Percentiles rank a stretch among this genome's conserved stretches.
Evolutionary conservation across 1,140 invertebrate genomes (phyloP).

Genomic region (Drosophila tropicalis): DNA sequence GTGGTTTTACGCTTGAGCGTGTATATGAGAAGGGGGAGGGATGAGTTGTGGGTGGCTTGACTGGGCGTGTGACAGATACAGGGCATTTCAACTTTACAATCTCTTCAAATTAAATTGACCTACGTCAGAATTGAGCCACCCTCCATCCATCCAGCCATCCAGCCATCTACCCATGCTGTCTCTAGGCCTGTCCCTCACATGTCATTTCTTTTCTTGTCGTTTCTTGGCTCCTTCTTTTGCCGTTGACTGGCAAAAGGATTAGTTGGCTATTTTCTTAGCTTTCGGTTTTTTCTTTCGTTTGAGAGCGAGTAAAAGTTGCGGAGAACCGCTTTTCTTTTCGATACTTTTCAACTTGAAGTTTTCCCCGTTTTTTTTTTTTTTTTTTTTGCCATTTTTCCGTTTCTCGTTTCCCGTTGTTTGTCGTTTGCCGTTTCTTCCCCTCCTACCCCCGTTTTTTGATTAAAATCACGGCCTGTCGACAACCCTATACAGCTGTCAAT

Average conservation of each 20-base stretch:
- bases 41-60: conserved; percentile 2
- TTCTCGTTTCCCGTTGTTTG: neutral
- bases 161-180: conserved; percentile 1
- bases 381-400: neutral
- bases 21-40: neutral
- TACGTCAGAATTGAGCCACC: conserved; percentile 56
- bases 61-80: conserved; percentile 50
- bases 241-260: conserved; percentile 31
- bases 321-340: conserved; percentile 28
- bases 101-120: conserved; percentile 75
- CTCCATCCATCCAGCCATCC: neutral
- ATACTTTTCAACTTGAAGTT: conserved; percentile 27
- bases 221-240: neutral
- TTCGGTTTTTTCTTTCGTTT: neutral
- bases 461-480: conserved; percentile 19
- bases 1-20: neutral
- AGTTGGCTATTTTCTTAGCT: conserved; percentile 24
- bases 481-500: conserved; percentile 44
- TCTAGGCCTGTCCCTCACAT: conserved; percentile 43
- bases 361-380: no score
- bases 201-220: conserved; percentile 29
- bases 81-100: conserved; percentile 62
- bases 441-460: neutral
- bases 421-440: neutral
- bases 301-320: conserved; percentile 14